phyloP scores from a whole-genome alignment of 2,797 vertebrate genomes.

The Peromyscus melanophrys region DNA sequence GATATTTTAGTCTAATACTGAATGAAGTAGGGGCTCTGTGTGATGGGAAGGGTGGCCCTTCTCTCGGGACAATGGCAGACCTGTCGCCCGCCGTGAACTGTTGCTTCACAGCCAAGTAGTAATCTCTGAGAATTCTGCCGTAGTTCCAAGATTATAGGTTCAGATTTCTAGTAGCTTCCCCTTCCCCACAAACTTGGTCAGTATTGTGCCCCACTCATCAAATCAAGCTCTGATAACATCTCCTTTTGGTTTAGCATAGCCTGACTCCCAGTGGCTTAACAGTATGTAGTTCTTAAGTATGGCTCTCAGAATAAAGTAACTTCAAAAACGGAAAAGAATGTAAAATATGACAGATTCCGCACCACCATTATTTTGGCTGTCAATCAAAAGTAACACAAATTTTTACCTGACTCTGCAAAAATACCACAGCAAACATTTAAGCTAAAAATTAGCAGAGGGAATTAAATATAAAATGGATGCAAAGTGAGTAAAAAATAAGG shows the following conservation, averaged over 20 bases:
- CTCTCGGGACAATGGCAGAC: neutral
- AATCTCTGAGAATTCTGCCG: neutral
- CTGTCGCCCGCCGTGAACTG: accelerated
- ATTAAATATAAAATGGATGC: neutral
- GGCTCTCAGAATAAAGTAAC: slow-evolving; percentile 25
- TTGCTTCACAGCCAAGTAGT: neutral
- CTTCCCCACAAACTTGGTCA: neutral
- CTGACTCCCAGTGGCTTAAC: neutral
- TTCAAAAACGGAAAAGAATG: neutral
- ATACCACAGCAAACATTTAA: neutral
- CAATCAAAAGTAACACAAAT: slow-evolving; percentile 32
- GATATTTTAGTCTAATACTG: neutral
- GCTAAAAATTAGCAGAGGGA: neutral
- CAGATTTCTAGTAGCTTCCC: neutral
- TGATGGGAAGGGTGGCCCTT: neutral
- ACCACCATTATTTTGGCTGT: neutral
- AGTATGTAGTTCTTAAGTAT: neutral
- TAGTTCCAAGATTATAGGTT: neutral
- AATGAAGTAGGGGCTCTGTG: neutral
- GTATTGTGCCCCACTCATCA: neutral
- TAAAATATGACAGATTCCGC: neutral
- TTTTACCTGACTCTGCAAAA: neutral
- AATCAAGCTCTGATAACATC: slow-evolving; percentile 21
- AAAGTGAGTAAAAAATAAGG: neutral
- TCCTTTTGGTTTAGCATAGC: slow-evolving; percentile 34